Percentiles rank a stretch among this genome's conserved stretches.
These are phyloP conservation scores for Manis crassicaudata DNA, from an alignment of 2,797 vertebrate species.

Conservation along the genomic window DNA sequence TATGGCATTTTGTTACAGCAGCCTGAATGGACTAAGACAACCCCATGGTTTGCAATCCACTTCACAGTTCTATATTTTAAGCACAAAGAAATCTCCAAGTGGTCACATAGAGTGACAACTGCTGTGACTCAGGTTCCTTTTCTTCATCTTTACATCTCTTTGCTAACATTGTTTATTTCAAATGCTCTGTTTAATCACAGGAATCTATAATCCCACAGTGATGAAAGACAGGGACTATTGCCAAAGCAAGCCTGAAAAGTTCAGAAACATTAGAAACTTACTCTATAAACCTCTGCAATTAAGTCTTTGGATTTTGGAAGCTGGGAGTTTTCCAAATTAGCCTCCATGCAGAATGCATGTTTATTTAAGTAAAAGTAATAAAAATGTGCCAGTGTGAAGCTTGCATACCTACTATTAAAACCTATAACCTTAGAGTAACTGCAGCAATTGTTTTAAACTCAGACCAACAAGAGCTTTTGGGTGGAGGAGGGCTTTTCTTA, in stretches of 20 bases:
- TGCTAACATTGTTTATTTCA: neutral
- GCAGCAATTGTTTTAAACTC: neutral
- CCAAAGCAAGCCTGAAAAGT: neutral
- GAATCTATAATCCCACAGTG: neutral
- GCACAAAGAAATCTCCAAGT: neutral
- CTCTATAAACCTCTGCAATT: neutral
- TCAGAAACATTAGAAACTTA: constrained; percentile 12
- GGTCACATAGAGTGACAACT: neutral
- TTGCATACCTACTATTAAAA: neutral
- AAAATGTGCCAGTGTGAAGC: constrained; percentile 2
- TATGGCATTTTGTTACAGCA: neutral
- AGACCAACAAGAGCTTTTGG: constrained; percentile 25
- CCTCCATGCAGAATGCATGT: neutral
- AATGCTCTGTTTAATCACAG: neutral
- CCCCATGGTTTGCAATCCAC: neutral
- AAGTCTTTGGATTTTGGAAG: neutral
- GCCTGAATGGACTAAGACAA: neutral
- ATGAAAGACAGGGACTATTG: neutral
- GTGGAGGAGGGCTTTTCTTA: neutral
- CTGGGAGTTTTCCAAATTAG: constrained; percentile 14
- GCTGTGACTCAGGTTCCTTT: neutral
- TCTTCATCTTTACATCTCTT: neutral
- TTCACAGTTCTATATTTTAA: constrained; percentile 22
- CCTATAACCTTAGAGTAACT: neutral
- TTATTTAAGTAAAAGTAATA: neutral